A percentile compares a stretch with the other conserved stretches of the same genome.
These are phyloP conservation scores for Hydropsyche betteni DNA, from an alignment of 2,888 invertebrate genomes.

Conservation along the genomic window DNA sequence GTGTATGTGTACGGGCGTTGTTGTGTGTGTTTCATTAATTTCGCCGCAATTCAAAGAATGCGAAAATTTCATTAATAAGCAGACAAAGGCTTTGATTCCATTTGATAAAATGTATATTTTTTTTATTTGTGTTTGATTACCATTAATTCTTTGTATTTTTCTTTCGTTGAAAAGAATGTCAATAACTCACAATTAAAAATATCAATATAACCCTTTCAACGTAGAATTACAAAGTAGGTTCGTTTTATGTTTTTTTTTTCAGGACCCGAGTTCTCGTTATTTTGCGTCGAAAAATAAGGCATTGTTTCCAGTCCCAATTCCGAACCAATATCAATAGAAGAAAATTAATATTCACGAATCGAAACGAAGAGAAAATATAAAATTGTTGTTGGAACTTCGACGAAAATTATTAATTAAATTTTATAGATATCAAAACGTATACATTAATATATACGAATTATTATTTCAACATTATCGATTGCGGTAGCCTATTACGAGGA, in stretches of 20 bases:
- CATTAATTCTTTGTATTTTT: constrained; percentile 27
- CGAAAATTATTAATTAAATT: constrained; percentile 20
- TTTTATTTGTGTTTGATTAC: constrained; percentile 9
- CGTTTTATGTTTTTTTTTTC: not conserved
- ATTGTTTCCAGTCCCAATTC: constrained; percentile 12
- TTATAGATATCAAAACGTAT: not conserved
- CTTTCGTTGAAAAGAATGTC: constrained; percentile 20
- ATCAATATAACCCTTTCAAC: constrained; percentile 22
- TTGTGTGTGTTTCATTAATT: constrained; percentile 4
- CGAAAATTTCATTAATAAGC: constrained; percentile 23
- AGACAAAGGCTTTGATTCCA: constrained; percentile 18
- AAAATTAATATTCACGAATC: constrained; percentile 25
- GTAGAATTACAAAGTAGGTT: constrained; percentile 16
- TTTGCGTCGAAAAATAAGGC: constrained; percentile 23
- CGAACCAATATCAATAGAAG: constrained; percentile 23
- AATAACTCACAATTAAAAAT: constrained; percentile 27
- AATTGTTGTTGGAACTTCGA: constrained; percentile 13
- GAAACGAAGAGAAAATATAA: constrained; percentile 13
- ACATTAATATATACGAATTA: not conserved
- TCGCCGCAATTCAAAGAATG: constrained; percentile 19
- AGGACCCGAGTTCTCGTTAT: not conserved
- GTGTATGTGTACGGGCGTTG: not conserved
- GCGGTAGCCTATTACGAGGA: not conserved
- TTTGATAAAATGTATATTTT: not conserved
- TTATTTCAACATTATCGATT: not conserved